Conservation (phyloP, 2,888 invertebrate species). For the Pristionchus maxplancki region DNA sequence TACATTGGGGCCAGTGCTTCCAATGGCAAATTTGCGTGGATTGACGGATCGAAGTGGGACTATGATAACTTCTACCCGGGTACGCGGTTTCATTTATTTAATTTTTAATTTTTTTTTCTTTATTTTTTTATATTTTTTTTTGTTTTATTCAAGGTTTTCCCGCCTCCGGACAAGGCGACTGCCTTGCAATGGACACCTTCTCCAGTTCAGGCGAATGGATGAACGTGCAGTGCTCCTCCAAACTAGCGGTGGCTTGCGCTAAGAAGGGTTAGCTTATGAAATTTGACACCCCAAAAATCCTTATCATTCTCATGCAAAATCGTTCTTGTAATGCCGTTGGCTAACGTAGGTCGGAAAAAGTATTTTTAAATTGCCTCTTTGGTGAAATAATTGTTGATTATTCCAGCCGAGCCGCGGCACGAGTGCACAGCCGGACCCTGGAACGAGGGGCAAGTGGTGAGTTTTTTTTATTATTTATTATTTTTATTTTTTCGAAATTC, state of each 20-base stretch:
- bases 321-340: no score
- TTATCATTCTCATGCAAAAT: no score
- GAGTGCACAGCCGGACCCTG: neutral
- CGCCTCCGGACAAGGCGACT: neutral
- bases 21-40: neutral
- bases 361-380: no score
- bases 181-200: constrained; percentile 28
- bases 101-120: no score
- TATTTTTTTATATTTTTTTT: neutral
- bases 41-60: neutral
- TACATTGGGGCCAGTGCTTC: neutral
- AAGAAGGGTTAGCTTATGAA: neutral
- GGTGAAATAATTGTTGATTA: no score
- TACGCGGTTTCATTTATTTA: no score
- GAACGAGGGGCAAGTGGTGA: neutral
- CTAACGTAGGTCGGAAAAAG: no score
- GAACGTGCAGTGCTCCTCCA: neutral
- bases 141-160: neutral
- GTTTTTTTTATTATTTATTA: neutral
- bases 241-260: neutral
- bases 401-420: neutral
- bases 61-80: neutral
- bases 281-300: no score
- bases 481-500: no score
- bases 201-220: neutral